Evolutionary conservation across 2,113 vertebrate species (phyloP), one percentile per base, ranked within the genome.

Genomic region (Alosa alosa): DNA sequence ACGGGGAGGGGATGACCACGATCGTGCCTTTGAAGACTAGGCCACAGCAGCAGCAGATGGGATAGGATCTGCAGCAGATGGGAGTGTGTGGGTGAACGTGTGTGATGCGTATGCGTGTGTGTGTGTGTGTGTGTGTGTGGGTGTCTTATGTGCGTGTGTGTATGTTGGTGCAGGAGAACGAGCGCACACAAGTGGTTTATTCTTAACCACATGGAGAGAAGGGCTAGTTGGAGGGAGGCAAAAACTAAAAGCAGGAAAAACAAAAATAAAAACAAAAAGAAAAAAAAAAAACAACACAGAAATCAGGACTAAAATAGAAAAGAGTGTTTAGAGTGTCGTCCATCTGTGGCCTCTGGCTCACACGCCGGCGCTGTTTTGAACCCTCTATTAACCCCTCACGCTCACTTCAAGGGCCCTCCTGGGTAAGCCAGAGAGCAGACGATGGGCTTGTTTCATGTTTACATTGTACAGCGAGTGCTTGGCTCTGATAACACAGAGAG

Each of bases 151-250:
- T 72, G 6, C 31, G 22, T 25, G 22, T 64, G 60, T 13, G 60
- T 68, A 22, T 25, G 22, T 9, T 2, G n/a, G 60, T 68, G 60
- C 25, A 4, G 4, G 83, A 31, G 64, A 75, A 47, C 3, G 72
- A 81, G n/a, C 36, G 81, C 64, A 82, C 92, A 90, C 89, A 93
- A 93, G 91, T 49, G 81, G 90, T 91, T 93, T 93, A 92, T 94
- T 94, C 92, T 93, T 86, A 93, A 88, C 81, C 46, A 55, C 84
- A 88, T 64, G 88, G 82, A 64, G 91, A 89, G 88, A 0, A 31
- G 88, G 91, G 91, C 90, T 55, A 83, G 92, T 11, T 31, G 25
- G 64, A 36, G 13, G 6, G 25, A 9, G 25, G 60, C 8, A 36
- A 72, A 72, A 36, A 31, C 64, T 36, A 72, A 72, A 88, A 89